Conservation (phyloP, 2,888 invertebrate species). For the Archips xylosteana region DNA sequence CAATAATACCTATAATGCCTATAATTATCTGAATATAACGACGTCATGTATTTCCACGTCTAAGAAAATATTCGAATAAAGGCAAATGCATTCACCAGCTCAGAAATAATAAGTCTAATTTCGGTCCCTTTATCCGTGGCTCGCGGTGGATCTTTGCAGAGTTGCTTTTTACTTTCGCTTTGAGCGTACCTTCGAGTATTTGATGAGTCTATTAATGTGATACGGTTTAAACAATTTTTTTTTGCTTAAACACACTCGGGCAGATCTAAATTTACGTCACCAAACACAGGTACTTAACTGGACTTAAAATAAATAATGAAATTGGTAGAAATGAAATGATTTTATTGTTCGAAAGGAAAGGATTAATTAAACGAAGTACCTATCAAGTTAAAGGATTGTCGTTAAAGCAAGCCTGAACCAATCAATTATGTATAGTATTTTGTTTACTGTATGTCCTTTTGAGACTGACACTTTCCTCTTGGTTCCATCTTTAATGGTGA, state of each 20-base stretch:
- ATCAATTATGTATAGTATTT: too few species aligned
- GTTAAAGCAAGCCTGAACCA: too few species aligned
- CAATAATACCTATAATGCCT: conserved; percentile 30
- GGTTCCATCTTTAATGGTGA: not conserved
- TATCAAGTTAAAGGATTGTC: too few species aligned
- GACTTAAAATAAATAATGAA: too few species aligned
- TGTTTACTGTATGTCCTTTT: not conserved
- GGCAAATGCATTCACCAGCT: conserved; percentile 24
- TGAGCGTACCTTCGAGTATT: conserved; percentile 39
- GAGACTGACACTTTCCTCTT: not conserved
- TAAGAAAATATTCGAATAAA: conserved; percentile 15
- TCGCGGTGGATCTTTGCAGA: conserved; percentile 58
- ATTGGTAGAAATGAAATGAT: too few species aligned
- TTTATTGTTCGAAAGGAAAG: too few species aligned
- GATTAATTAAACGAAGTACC: too few species aligned
- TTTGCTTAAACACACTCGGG: not conserved
- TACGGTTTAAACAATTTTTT: not conserved
- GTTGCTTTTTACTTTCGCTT: conserved; percentile 61
- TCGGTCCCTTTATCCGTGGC: conserved; percentile 46
- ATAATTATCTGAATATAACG: conserved; percentile 11
- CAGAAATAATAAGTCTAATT: conserved; percentile 63
- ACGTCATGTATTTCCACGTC: conserved; percentile 17
- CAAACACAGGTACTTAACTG: too few species aligned
- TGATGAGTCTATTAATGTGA: conserved; percentile 16
- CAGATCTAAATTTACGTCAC: too few species aligned